These are phyloP conservation scores for Monochamus saltuarius DNA, from an alignment of 1,140 invertebrate species.

Conservation along the genomic window DNA sequence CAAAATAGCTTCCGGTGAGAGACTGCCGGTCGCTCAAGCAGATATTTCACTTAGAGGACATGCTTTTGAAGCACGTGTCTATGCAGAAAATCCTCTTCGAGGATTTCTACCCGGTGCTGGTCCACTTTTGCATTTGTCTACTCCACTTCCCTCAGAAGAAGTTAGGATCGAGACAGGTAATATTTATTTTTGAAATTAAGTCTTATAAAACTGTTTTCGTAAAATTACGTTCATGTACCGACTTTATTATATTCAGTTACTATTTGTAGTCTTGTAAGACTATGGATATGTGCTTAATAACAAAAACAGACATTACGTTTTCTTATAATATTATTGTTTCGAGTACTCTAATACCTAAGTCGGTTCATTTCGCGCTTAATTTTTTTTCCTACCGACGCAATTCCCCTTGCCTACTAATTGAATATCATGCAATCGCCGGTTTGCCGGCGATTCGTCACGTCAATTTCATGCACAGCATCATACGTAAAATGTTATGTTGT, in stretches of 20 bases:
- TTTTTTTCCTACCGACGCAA: no score
- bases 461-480: no score
- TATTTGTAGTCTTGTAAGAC: not conserved
- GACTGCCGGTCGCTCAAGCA: slow-evolving; percentile 76
- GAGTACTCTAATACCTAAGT: no score
- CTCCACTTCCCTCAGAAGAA: slow-evolving; percentile 61
- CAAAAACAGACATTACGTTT: no score
- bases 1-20: slow-evolving; percentile 80
- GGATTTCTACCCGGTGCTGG: slow-evolving; percentile 90
- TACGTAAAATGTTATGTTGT: no score
- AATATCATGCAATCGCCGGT: not conserved
- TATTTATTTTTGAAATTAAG: not conserved
- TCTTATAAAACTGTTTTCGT: no score
- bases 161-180: slow-evolving; percentile 77
- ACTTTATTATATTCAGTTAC: not conserved
- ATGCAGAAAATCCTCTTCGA: slow-evolving; percentile 83
- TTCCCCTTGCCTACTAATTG: not conserved
- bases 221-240: no score
- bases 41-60: slow-evolving; percentile 78
- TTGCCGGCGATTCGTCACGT: no score
- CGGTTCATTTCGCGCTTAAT: no score
- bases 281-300: no score
- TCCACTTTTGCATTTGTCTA: slow-evolving; percentile 69
- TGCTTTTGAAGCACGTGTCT: slow-evolving; percentile 92
- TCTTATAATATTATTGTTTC: no score